Evolutionary conservation across 2,888 invertebrate genomes (phyloP), one percentile per base, ranked within the genome.

Genomic region (Leptinotarsa rubiginosa): DNA sequence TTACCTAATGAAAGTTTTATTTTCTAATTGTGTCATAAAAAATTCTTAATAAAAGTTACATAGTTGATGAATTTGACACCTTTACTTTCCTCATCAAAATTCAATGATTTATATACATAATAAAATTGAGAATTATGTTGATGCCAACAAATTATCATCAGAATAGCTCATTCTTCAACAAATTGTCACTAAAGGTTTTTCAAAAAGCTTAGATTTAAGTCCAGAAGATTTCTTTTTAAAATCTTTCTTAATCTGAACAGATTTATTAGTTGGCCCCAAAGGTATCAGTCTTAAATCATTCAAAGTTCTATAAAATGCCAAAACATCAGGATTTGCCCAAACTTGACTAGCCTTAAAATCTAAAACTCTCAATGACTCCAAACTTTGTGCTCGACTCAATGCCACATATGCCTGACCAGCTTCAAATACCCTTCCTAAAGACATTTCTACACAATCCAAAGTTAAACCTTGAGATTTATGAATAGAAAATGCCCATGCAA

Each of bases 401-500:
- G 98, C 98, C 0, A 98, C 98, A 88, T 98, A 98, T 0, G 98
- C 96, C 88, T 98, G 98, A 0, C 98, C 98, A 50, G 96, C 94
- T 89, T 98, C 97, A 89, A 98, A 98, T 52, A 97, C 97, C 84
- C 95, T 92, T 0, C 93, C 92, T 68, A 98, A 88, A 7, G 96
- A 96, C 93, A 98, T 97, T 89, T 98, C 97, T 0, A 97, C 97
- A 89, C 97, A 97, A 85, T 98, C 97, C 79, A 98, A 89, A 0
- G 98, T 97, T 83, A 98, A 90, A 2, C 98, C 98, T 90, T 98
- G 95, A 73, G 97, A 97, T 88, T 98, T 98, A 86, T 98, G 98
- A 83, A 98, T 98, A 2, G 98, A 98, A 88, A 98, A 97, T 0
- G 98, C 98, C 98, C 98, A 98, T 18, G 98, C 98, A 20, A 98